phyloP scores from a whole-genome alignment of 92 coral and sea anemone genomes.

The Montipora capitata region DNA sequence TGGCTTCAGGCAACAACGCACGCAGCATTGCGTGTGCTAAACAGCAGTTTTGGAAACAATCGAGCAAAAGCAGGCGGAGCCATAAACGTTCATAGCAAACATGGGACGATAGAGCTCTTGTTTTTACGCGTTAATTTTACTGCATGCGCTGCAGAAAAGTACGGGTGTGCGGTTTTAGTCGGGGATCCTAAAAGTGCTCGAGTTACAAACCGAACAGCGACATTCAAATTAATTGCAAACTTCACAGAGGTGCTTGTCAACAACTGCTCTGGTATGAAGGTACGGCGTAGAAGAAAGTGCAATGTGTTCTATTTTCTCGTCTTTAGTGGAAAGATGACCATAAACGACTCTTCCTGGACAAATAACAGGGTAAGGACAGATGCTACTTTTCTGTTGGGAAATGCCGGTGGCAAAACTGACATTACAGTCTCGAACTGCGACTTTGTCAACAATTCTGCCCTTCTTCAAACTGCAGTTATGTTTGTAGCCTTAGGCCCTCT shows the following conservation, averaged over 20 bases:
- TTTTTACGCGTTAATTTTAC: constrained; percentile 7
- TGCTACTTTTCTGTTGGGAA: not conserved
- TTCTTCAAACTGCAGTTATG: not conserved
- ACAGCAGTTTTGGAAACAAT: not conserved
- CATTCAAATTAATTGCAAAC: not conserved
- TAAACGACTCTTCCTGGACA: constrained; percentile 3
- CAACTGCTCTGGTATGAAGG: not conserved
- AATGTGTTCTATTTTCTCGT: not conserved
- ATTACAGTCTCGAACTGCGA: constrained; percentile 7
- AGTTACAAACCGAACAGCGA: not conserved
- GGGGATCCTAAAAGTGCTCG: not conserved
- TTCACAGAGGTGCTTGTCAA: not conserved
- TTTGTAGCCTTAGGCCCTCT: not conserved
- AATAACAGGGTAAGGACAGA: not conserved
- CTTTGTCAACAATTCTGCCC: not conserved
- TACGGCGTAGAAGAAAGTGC: not conserved
- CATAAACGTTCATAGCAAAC: not conserved
- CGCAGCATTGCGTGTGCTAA: not conserved
- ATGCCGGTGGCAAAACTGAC: constrained; percentile 20
- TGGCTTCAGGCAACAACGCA: not conserved
- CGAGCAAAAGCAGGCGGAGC: constrained; percentile 18
- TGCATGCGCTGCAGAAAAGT: not conserved
- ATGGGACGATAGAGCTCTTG: not conserved
- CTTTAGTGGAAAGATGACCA: not conserved
- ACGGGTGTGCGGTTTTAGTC: constrained; percentile 14